These are phyloP conservation scores for Oxystoma pomonae DNA, from an alignment of 2,888 invertebrate genomes.

Conservation along the genomic window DNA sequence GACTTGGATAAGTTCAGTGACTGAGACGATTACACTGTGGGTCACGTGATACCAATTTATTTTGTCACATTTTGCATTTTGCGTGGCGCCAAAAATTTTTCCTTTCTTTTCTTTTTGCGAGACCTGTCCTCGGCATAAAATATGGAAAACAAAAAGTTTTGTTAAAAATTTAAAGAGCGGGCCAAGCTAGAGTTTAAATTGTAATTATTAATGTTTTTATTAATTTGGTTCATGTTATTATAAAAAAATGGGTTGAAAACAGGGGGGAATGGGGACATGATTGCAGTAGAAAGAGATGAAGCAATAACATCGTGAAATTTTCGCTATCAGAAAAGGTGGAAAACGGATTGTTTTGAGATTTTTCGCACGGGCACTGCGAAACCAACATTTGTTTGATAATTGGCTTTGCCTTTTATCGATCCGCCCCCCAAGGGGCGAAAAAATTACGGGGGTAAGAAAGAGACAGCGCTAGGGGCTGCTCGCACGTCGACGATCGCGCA, in stretches of 20 bases:
- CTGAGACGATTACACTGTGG: too few relatives aligned
- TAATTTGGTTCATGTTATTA: not conserved
- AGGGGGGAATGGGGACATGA: constrained; percentile 51
- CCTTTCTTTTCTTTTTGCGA: too few relatives aligned
- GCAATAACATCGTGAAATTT: not conserved
- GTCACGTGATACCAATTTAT: too few relatives aligned
- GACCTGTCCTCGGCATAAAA: too few relatives aligned
- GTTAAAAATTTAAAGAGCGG: too few relatives aligned
- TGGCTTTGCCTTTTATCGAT: constrained; percentile 21
- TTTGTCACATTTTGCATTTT: too few relatives aligned
- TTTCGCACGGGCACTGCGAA: not conserved
- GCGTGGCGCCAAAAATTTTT: too few relatives aligned
- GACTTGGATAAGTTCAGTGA: too few relatives aligned
- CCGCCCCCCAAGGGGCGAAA: constrained; percentile 17
- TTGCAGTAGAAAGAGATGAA: constrained; percentile 47
- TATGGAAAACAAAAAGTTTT: too few relatives aligned
- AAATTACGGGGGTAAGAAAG: constrained; percentile 18
- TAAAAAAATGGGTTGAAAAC: not conserved
- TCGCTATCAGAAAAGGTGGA: not conserved
- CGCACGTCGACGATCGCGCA: constrained; percentile 26
- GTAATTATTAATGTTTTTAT: too few relatives aligned
- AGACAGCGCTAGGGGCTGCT: constrained; percentile 9
- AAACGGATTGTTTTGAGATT: not conserved
- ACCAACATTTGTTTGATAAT: constrained; percentile 11
- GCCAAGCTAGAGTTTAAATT: too few relatives aligned